Percentiles rank a stretch among this genome's conserved stretches.
Evolutionary conservation across 2,113 vertebrate genomes (phyloP).

Genomic region (Phalacrocorax brasilianus): DNA sequence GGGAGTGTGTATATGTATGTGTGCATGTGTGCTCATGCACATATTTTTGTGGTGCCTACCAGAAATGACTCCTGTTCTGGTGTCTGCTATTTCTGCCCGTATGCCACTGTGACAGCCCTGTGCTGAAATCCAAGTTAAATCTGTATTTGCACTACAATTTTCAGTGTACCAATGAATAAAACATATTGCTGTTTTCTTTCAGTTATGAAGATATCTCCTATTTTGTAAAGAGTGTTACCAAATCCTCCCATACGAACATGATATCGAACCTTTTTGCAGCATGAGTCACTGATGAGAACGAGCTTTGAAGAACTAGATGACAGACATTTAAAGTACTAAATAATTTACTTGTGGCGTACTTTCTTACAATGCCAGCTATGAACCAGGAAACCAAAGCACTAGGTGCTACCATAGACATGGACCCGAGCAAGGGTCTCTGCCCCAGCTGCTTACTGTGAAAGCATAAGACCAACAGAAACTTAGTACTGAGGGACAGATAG

Average conservation of each 20-base stretch:
- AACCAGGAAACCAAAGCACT: not conserved
- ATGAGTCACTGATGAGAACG: not conserved
- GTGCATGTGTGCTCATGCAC: not conserved
- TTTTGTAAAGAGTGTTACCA: not conserved
- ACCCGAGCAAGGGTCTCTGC: not conserved
- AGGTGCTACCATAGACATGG: not conserved
- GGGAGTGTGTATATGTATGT: not conserved
- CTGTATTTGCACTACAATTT: not conserved
- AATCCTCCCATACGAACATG: not conserved
- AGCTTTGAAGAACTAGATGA: not conserved
- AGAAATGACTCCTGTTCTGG: not conserved
- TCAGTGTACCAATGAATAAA: not conserved
- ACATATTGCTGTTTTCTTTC: not conserved
- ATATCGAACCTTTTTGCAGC: not conserved
- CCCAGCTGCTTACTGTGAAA: not conserved
- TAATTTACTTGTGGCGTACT: not conserved
- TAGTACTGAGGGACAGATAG: not conserved
- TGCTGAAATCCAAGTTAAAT: conserved; percentile 9
- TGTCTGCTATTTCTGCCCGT: not conserved
- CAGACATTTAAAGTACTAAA: not conserved
- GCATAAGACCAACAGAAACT: not conserved
- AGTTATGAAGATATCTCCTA: not conserved
- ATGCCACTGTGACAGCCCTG: not conserved
- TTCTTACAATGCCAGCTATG: not conserved
- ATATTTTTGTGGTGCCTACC: not conserved